These are phyloP conservation scores for Dicrurus megarhynchus DNA, from an alignment of 2,113 vertebrate species.

Conservation along the genomic window DNA sequence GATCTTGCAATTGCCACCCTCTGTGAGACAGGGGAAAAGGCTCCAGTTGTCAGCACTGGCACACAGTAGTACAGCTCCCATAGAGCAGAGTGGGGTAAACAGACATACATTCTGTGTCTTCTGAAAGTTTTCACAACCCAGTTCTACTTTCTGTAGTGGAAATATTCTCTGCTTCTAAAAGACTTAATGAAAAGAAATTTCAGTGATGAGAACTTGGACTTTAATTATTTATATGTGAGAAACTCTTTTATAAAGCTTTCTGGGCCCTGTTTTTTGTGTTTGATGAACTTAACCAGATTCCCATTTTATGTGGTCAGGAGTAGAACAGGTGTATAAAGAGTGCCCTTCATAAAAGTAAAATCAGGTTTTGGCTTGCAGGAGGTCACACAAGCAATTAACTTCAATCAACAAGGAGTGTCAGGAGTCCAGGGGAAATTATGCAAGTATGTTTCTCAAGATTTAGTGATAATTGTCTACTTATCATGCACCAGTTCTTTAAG, in stretches of 20 bases:
- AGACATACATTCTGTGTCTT: neutral
- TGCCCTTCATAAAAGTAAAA: conserved; percentile 6
- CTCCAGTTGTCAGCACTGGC: neutral
- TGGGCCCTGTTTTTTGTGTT: neutral
- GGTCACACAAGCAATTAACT: conserved; percentile 58
- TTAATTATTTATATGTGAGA: neutral
- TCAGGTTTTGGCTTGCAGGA: conserved; percentile 1
- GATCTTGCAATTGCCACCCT: neutral
- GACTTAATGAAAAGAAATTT: neutral
- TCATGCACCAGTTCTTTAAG: conserved; percentile 16
- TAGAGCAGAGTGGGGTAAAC: neutral
- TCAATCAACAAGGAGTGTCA: conserved; percentile 52
- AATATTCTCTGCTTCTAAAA: neutral
- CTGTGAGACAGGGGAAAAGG: neutral
- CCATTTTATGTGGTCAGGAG: neutral
- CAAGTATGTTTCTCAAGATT: conserved; percentile 27
- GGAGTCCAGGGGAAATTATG: conserved; percentile 31
- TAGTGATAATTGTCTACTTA: conserved; percentile 47
- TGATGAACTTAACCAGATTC: neutral
- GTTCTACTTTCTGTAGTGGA: neutral
- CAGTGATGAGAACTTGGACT: neutral
- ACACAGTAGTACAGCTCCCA: neutral
- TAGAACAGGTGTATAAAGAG: conserved; percentile 2
- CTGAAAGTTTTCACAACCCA: neutral
- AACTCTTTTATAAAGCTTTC: neutral